These are phyloP conservation scores for Caenorhabditis virilis DNA, from an alignment of 2,888 invertebrate genomes.

Conservation along the genomic window DNA sequence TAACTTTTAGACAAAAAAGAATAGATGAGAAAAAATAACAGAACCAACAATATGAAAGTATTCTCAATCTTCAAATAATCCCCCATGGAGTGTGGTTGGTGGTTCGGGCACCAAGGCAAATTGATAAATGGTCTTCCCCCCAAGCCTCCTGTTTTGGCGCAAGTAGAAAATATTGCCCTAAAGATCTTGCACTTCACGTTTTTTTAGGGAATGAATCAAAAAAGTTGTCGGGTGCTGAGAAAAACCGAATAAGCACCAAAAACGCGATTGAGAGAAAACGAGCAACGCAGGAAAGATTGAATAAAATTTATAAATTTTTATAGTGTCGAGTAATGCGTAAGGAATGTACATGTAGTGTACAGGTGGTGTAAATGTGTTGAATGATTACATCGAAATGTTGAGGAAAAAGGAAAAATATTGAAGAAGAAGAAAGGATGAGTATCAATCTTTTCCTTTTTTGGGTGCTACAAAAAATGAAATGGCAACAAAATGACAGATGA, in stretches of 20 bases:
- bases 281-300: too few species aligned
- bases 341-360: too few species aligned
- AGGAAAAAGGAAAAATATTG: neutral
- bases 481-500: constrained; percentile 5
- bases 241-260: too few species aligned
- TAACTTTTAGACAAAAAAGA: neutral
- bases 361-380: too few species aligned
- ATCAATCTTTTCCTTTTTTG: neutral
- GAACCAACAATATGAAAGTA: neutral
- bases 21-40: neutral
- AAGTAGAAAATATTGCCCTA: constrained; percentile 30
- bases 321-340: too few species aligned
- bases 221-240: too few species aligned
- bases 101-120: constrained; percentile 22
- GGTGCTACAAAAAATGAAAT: constrained; percentile 9
- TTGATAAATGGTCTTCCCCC: constrained; percentile 40
- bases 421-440: neutral
- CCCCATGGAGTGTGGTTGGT: constrained; percentile 33
- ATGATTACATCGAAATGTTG: neutral
- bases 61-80: constrained; percentile 20
- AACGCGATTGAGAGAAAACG: too few species aligned
- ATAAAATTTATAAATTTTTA: too few species aligned
- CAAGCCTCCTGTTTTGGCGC: constrained; percentile 15
- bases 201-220: too few species aligned
- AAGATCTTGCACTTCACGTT: too few species aligned